These are phyloP conservation scores for Crematogaster levior DNA, from an alignment of 2,888 invertebrate genomes.

Conservation along the genomic window DNA sequence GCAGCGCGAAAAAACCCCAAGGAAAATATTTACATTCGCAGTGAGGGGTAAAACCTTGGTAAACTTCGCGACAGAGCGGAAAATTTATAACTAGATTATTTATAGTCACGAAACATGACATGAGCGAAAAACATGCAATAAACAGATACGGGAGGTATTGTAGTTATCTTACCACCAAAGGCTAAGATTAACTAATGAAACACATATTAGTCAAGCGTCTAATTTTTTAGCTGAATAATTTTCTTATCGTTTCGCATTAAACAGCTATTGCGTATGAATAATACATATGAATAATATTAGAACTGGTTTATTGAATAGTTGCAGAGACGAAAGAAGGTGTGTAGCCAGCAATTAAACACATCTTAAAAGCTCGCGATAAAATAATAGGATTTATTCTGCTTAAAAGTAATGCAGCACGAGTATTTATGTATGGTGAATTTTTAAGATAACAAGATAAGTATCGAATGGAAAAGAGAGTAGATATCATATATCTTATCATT, in stretches of 20 bases:
- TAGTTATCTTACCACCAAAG: constrained; percentile 2
- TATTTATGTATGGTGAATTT: not conserved
- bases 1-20: not conserved
- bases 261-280: not conserved
- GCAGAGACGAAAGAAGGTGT: constrained; percentile 28
- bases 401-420: not conserved
- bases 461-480: not conserved
- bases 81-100: not conserved
- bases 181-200: constrained; percentile 21
- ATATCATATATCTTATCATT: constrained; percentile 14
- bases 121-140: not conserved
- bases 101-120: not conserved
- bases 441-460: not conserved
- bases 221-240: constrained; percentile 6
- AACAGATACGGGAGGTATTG: constrained; percentile 14
- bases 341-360: constrained; percentile 55
- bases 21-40: not conserved
- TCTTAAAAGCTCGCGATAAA: constrained; percentile 54
- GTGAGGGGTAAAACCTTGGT: not conserved
- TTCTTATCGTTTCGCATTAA: not conserved
- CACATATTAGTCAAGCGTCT: not conserved
- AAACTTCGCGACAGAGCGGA: not conserved
- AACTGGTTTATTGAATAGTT: constrained; percentile 59
- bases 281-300: constrained; percentile 51
- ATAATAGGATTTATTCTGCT: not conserved